Conservation (phyloP, 92 coral and sea anemone genomes). For the Heteractis magnifica region DNA sequence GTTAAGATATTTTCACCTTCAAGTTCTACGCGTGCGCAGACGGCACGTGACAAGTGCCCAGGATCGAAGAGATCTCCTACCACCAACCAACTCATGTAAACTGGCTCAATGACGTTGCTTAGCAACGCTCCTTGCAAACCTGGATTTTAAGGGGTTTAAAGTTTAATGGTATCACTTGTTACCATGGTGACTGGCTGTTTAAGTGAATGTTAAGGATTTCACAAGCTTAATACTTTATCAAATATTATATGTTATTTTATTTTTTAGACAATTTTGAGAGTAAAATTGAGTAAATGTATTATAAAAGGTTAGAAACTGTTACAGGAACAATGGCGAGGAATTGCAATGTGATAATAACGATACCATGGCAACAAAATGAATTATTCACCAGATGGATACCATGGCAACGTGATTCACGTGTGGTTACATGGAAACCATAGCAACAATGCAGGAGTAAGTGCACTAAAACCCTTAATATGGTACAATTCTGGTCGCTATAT, state of each 20-base stretch:
- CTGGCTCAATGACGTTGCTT: slow-evolving; percentile 73
- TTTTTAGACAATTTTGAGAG: not conserved
- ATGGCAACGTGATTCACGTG: not conserved
- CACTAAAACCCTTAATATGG: not conserved
- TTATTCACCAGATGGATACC: not conserved
- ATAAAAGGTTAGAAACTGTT: not conserved
- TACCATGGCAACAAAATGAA: not conserved
- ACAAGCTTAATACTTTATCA: not conserved
- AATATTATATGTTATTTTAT: not conserved
- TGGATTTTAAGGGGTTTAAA: slow-evolving; percentile 22
- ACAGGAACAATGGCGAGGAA: not conserved
- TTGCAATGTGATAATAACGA: not conserved
- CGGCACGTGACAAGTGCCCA: slow-evolving; percentile 84
- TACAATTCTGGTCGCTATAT: too few species aligned
- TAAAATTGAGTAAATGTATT: not conserved
- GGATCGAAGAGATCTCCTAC: slow-evolving; percentile 76
- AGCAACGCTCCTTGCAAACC: slow-evolving; percentile 83
- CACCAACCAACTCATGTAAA: slow-evolving; percentile 68
- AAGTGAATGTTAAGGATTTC: not conserved
- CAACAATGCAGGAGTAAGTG: not conserved
- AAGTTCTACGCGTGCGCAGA: slow-evolving; percentile 79
- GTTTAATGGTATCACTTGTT: not conserved
- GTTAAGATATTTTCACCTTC: slow-evolving; percentile 51
- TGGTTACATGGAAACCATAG: not conserved
- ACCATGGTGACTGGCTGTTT: slow-evolving; percentile 2